Conservation (phyloP, 1,140 invertebrate genomes). For the Drosophila paulistorum region DNA sequence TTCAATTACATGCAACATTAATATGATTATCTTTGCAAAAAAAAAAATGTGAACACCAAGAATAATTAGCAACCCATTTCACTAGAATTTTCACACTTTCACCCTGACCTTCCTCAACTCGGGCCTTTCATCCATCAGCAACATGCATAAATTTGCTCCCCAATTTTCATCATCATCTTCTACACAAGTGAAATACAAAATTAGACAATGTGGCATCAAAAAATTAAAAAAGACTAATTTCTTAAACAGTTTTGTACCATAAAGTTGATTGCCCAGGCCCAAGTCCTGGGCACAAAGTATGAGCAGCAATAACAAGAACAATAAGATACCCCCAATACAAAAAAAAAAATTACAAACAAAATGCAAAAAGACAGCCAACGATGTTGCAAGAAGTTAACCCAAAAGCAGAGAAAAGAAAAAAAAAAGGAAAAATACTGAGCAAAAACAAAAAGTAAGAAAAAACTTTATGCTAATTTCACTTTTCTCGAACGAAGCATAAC, state of each 20-base stretch:
- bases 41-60: neutral
- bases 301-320: constrained; percentile 34
- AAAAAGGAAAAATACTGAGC: constrained; percentile 26
- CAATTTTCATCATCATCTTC: neutral
- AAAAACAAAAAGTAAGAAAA: constrained; percentile 29
- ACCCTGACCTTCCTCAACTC: neutral
- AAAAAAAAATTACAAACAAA: constrained; percentile 57
- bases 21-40: neutral
- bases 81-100: constrained; percentile 9
- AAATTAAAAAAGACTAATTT: constrained; percentile 45
- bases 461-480: constrained; percentile 78
- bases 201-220: constrained; percentile 41
- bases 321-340: constrained; percentile 25
- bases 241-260: constrained; percentile 40
- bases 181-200: constrained; percentile 27
- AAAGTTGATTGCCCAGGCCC: constrained; percentile 46
- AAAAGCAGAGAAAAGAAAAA: constrained; percentile 37
- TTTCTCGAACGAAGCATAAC: constrained; percentile 68
- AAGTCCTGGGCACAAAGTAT: constrained; percentile 6
- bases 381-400: constrained; percentile 52
- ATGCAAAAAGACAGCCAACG: constrained; percentile 48
- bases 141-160: neutral
- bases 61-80: constrained; percentile 8
- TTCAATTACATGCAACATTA: neutral
- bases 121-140: neutral